Conservation (phyloP, 2,888 invertebrate genomes). For the Criorhina ranunculi region DNA sequence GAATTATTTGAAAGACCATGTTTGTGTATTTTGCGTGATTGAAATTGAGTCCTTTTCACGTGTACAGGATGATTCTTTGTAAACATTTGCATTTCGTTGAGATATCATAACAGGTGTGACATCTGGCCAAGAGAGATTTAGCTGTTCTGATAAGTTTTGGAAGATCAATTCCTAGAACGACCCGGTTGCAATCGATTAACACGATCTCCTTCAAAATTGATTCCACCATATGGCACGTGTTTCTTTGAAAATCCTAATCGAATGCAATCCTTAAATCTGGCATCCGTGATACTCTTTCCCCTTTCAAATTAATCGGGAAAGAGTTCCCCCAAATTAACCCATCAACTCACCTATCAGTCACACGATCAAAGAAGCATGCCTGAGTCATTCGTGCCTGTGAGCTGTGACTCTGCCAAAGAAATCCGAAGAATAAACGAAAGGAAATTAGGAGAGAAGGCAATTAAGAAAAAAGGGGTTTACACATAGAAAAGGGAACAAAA, state of each 20-base stretch:
- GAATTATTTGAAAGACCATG: not conserved
- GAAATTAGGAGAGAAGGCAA: conserved; percentile 68
- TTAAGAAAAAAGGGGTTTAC: conserved; percentile 71
- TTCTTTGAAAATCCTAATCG: conserved; percentile 40
- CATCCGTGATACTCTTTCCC: conserved; percentile 32
- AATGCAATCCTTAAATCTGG: conserved; percentile 20
- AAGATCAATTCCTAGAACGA: conserved; percentile 24
- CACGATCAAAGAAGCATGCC: conserved; percentile 73
- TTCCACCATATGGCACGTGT: conserved; percentile 72
- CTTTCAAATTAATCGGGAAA: conserved; percentile 30
- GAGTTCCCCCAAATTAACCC: conserved; percentile 75
- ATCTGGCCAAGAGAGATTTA: conserved; percentile 20
- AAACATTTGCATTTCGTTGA: conserved; percentile 22
- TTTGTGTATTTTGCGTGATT: conserved; percentile 32
- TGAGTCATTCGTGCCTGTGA: too few species aligned
- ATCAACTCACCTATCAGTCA: conserved; percentile 76
- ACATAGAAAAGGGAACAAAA: conserved; percentile 22
- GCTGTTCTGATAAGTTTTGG: not conserved
- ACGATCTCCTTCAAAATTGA: conserved; percentile 59
- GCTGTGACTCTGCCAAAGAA: conserved; percentile 27
- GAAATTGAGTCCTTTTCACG: conserved; percentile 35
- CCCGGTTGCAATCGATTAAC: conserved; percentile 50
- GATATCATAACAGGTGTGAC: conserved; percentile 56
- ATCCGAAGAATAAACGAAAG: conserved; percentile 28
- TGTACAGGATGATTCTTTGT: conserved; percentile 7